Base-by-base conservation (phyloP, 2,888 invertebrate species). In the Diadromus collaris region DNA sequence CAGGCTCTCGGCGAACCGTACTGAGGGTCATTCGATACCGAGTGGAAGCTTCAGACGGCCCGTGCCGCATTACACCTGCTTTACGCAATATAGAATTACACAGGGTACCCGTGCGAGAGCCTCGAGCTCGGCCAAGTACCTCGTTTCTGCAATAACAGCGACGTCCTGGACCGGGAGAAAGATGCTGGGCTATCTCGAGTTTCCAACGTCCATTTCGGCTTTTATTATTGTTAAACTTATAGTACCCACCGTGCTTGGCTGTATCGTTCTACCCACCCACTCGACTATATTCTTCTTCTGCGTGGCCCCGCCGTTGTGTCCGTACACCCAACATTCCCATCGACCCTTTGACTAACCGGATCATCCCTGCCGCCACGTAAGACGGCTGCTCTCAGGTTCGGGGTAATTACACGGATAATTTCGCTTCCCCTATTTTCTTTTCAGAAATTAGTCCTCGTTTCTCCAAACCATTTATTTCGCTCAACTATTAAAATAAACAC, bases 11-110 rank as follows among this genome's bases (percentile, higher is more conserved):
- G 54, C 27, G 54, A 56, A 27, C 24, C 27, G 27, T 56, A 27
- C 16, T 6, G 4, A 19, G 34, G n/a, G 56, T 65, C 64, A 72
- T 41, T 64, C 64, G 63, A 64, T 72, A 72, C 54, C 29, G 58
- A 46, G 56, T n/a, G 1, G 13, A 46, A 73, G 65, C 64, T 32
- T 46, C 56, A 21, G 64, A 44, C 21, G 16, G n/a, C 56, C 44
- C 29, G 38, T 27, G 34, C 24, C 9, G 16, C 56, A 63, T 76
- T 76, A 63, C 56, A 69, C 69, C 51, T 41, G 76, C 76, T 63
- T 70, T 38, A 70, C 34, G 44, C 34, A 70, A 24, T 63, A 63
- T 67, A 70, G 56, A 70, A 64, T 75, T 65, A 75, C 75, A 44
- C 51, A 38, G 63, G 46, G 38, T 41, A 32, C 44, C 38, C 29